These are phyloP conservation scores for Zaprionus inermis DNA, from an alignment of 1,140 invertebrate genomes.

Conservation along the genomic window DNA sequence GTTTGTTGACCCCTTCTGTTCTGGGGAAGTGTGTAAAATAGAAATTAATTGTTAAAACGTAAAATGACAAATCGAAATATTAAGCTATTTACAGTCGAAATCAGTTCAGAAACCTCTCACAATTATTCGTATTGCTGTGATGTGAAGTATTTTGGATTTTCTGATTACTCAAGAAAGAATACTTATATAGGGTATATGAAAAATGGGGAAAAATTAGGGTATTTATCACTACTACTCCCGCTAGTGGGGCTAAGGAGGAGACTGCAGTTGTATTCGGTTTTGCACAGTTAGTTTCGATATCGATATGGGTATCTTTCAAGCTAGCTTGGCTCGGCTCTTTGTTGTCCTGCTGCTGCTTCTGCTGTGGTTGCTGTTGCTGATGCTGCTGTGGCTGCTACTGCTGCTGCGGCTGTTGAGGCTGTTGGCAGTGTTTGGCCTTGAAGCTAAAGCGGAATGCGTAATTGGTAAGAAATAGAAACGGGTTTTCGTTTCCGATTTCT, in stretches of 20 bases:
- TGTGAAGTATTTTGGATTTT: constrained; percentile 76
- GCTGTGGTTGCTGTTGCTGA: constrained; percentile 9
- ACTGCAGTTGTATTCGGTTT: constrained; percentile 13
- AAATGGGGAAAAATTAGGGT: neutral
- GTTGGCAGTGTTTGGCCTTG: constrained; percentile 44
- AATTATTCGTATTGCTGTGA: constrained; percentile 70
- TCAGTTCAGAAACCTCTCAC: constrained; percentile 79
- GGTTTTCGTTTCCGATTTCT: neutral
- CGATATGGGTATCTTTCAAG: constrained; percentile 24
- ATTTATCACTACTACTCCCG: constrained; percentile 1
- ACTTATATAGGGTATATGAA: constrained; percentile 2
- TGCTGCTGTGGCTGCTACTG: constrained; percentile 43
- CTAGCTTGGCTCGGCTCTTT: constrained; percentile 58
- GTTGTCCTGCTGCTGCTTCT: constrained; percentile 62
- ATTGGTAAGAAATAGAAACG: constrained; percentile 34
- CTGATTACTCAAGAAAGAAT: constrained; percentile 47
- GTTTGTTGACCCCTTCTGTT: constrained; percentile 10
- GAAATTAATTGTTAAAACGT: constrained; percentile 1
- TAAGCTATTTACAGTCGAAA: constrained; percentile 58
- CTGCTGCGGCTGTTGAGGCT: constrained; percentile 43
- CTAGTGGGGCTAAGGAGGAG: neutral
- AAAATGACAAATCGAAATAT: constrained; percentile 18
- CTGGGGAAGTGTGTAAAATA: constrained; percentile 13
- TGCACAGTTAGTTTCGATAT: constrained; percentile 39
- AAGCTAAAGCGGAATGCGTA: constrained; percentile 41